Base-by-base conservation (phyloP, 1,140 invertebrate genomes). In the Cylas formicarius region DNA sequence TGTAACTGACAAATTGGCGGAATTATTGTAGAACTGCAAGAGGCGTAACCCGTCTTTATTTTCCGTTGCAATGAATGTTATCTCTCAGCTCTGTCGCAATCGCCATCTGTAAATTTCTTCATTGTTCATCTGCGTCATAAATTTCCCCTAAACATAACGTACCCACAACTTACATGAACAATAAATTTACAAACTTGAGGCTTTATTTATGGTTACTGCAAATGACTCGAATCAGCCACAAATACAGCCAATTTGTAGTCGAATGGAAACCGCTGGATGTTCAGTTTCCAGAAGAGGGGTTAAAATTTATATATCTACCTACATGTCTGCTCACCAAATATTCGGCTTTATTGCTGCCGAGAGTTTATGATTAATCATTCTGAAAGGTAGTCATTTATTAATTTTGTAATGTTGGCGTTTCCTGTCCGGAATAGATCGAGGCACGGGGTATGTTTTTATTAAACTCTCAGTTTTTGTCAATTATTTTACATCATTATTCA, bases 51-150 rank as follows among this genome's bases (percentile, higher is more conserved):
- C n/a, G n/a, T n/a, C n/a, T n/a, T 40, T 34, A 39, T 38, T 40
- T 55, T 57, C 24, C 35, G 34, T 55, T 57, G 55, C 55, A 47
- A 42, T 54, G 55, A 55, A 57, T 57, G 55, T n/a, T n/a, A n/a
- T n/a, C n/a, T n/a, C n/a, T n/a, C n/a, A n/a, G n/a, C 44, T 50
- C 49, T 57, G 35, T 52, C 46, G 48, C 52, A 50, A 50, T n/a
- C 34, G 43, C 42, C 44, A 55, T 52, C 34, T 55, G 49, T 52
- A 50, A 39, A 50, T 39, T 48, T 40, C 33, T 35, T 48, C 39
- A 48, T 37, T 34, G 21, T 31, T 37, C 46, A 48, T 48, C 23
- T 35, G 20, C 19, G 39, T 38, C 18, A 35, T 24, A 33, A 41
- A 31, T 33, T 26, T 27, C 7, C 32, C 45, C 31, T 23, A 31